Evolutionary conservation across 1,140 invertebrate species (phyloP), one percentile per base, ranked within the genome.

Genomic region (Heliconius hewitsoni): DNA sequence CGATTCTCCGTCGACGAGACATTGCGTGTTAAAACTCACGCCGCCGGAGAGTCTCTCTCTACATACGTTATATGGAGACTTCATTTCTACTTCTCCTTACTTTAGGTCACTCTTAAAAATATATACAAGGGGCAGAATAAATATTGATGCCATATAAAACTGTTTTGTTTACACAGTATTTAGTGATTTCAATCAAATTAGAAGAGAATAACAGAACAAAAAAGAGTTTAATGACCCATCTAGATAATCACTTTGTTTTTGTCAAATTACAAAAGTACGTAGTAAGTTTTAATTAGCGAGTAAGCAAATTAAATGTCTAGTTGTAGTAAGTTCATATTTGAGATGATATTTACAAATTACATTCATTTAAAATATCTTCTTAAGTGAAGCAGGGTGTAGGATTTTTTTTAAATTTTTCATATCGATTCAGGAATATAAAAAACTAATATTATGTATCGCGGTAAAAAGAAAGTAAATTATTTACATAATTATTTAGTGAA

Each of bases 401-500:
- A 46, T 46, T 13, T 5, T 52, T 52, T 19, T 52, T 19, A 0
- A 46, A 52, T 16, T 52, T 52, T 18, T 16, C 16, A 18, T 52
- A 52, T 52, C 16, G 50, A 16, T 52, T 52, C 4, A 4, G 18
- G 19, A 52, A 18, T 18, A 18, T 6, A 23, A 57, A 57, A 57
- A 66, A 23, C 0, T 0, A 30, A 23, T 8, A 23, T 60, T 30
- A 74, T 74, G 73, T 74, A 57, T 50, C 52, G 52, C 37, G 34
- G 73, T 74, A 74, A 74, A 37, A 74, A 74, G 34, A 34, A 74
- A 57, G 60, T 74, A n/a, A 55, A 60, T 57, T 74, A 60, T 60
- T 74, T 74, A n/a, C 52, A 74, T 37, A 37, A 74, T 11, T 13
- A 34, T 55, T 52, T 74, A 27, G 23, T 19, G 46, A 74, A 74